phyloP scores from a whole-genome alignment of 2,888 invertebrate species.

The Rapana venosa region DNA sequence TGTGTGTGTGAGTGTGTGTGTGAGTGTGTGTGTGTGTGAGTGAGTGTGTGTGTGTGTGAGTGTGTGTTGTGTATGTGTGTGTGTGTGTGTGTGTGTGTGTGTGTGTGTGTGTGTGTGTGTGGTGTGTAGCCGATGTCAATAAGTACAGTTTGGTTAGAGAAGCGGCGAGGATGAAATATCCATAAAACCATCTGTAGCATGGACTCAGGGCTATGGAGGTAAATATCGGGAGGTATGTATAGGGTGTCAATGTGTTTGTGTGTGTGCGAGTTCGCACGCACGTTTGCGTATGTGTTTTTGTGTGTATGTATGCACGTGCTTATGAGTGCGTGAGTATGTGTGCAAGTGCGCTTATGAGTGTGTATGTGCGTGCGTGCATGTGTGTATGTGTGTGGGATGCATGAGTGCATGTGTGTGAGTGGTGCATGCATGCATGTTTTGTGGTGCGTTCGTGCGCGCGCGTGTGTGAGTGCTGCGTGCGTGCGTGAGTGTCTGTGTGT shows the following conservation, averaged over 20 bases:
- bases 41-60: neutral
- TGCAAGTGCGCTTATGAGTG: neutral
- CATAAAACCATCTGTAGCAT: no score
- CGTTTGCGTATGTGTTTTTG: neutral
- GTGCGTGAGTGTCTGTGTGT: neutral
- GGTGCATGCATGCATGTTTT: neutral
- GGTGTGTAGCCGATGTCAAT: neutral
- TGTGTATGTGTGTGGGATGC: neutral
- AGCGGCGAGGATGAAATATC: no score
- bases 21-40: neutral
- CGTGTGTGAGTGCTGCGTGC: neutral
- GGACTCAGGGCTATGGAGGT: no score
- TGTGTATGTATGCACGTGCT: neutral
- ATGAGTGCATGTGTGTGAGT: neutral
- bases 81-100: neutral
- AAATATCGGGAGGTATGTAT: neutral
- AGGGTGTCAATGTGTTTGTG: neutral
- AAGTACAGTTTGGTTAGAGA: no score
- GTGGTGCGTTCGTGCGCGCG: neutral
- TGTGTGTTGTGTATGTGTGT: neutral
- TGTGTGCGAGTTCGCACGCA: neutral
- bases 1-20: neutral
- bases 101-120: neutral
- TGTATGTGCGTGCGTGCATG: constrained; percentile 18
- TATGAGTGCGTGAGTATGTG: neutral